These are phyloP conservation scores for Ischnura elegans DNA, from an alignment of 2,888 invertebrate genomes.

Conservation along the genomic window DNA sequence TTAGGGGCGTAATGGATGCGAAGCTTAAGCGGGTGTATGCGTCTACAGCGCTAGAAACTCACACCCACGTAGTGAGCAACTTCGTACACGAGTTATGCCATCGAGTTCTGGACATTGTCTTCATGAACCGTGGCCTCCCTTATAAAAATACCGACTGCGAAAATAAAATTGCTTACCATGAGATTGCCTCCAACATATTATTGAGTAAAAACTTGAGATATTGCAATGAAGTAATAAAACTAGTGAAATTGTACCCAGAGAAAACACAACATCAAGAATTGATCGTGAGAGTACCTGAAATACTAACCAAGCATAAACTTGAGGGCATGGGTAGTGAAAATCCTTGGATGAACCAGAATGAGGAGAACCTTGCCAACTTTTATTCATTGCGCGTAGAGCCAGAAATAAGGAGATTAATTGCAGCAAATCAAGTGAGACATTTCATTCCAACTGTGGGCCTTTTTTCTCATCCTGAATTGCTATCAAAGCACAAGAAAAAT, in stretches of 20 bases:
- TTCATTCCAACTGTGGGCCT: background rate
- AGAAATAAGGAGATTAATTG: background rate
- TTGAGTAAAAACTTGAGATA: background rate
- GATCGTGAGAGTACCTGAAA: background rate
- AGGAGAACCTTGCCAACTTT: background rate
- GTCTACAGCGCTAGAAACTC: background rate
- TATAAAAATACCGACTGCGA: background rate
- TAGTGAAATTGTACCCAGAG: background rate
- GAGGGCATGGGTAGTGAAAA: background rate
- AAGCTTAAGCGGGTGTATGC: background rate
- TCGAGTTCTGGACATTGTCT: background rate
- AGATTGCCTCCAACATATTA: background rate
- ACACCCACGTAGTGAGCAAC: background rate
- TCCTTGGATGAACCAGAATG: background rate
- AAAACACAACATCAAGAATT: background rate
- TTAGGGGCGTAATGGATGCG: background rate
- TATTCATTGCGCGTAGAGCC: background rate
- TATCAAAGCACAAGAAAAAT: background rate
- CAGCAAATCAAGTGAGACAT: background rate
- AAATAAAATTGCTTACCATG: background rate
- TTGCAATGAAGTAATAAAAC: background rate
- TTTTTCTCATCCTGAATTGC: background rate
- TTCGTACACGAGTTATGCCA: background rate
- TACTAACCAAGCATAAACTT: background rate
- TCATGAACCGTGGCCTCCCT: background rate